Conservation (phyloP, 2,113 vertebrate genomes). For the Carettochelys insculpta region DNA sequence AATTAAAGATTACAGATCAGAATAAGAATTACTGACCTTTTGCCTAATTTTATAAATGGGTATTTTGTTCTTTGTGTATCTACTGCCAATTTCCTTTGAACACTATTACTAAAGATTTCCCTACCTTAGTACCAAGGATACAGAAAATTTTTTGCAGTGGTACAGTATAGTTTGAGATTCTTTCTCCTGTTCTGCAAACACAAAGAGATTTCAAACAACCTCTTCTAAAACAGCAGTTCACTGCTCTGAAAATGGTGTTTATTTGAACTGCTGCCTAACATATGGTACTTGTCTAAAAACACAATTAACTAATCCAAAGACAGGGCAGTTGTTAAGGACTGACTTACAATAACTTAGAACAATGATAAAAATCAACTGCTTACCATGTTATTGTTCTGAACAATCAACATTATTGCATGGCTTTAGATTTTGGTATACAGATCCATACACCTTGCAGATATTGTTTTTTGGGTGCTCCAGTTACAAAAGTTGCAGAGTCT, state of each 20-base stretch:
- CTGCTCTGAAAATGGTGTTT: neutral
- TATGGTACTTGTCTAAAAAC: slow-evolving; percentile 41
- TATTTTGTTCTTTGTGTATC: neutral
- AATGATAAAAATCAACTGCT: neutral
- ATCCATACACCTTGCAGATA: neutral
- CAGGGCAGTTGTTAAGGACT: slow-evolving; percentile 37
- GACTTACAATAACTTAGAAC: slow-evolving; percentile 37
- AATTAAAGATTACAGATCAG: neutral
- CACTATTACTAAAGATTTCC: neutral
- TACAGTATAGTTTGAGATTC: neutral
- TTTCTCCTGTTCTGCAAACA: neutral
- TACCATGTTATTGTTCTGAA: neutral
- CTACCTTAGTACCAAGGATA: slow-evolving; percentile 13
- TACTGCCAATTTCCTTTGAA: neutral
- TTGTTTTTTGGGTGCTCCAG: neutral
- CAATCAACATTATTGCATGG: neutral
- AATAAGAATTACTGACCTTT: neutral
- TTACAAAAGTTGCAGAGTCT: neutral
- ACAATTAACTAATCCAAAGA: slow-evolving; percentile 27
- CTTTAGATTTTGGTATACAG: neutral
- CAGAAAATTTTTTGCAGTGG: neutral
- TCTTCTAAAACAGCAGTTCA: slow-evolving; percentile 22
- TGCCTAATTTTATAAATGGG: neutral
- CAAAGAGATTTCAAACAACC: neutral
- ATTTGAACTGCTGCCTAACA: slow-evolving; percentile 48